Conservation (phyloP, 2,888 invertebrate genomes). For the Tetragonisca angustula region DNA sequence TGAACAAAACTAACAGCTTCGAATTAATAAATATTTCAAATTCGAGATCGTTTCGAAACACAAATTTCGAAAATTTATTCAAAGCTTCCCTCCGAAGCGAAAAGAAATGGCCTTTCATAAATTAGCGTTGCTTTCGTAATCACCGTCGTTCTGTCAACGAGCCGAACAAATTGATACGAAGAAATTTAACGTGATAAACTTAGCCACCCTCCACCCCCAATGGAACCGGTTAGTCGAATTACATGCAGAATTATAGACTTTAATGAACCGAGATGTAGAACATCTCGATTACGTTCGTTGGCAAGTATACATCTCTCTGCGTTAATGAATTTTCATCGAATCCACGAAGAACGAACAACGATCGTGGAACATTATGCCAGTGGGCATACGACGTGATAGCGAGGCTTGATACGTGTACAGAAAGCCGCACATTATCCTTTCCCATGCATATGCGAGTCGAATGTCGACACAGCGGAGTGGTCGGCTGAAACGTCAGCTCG, state of each 20-base stretch:
- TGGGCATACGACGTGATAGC: neutral
- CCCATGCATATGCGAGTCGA: neutral
- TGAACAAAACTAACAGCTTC: no score
- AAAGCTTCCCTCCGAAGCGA: no score
- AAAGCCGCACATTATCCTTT: constrained; percentile 40
- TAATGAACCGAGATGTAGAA: constrained; percentile 49
- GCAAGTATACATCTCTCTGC: constrained; percentile 39
- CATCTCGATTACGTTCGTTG: constrained; percentile 16
- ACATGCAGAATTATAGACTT: constrained; percentile 45
- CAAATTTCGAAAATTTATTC: no score
- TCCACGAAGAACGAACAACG: constrained; percentile 53
- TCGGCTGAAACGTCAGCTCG: neutral
- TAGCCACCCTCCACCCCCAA: neutral
- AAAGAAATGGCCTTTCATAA: no score
- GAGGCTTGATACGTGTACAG: neutral
- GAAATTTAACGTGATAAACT: neutral
- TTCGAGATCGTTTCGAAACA: no score
- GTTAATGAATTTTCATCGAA: constrained; percentile 61
- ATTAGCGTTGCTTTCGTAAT: no score
- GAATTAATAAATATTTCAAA: no score
- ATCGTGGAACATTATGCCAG: neutral
- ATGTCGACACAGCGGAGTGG: neutral
- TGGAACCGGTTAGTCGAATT: constrained; percentile 20
- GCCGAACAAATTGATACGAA: neutral
- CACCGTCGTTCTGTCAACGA: neutral